Evolutionary conservation across 2,888 invertebrate species (phyloP).

Genomic region (Patella depressa): DNA sequence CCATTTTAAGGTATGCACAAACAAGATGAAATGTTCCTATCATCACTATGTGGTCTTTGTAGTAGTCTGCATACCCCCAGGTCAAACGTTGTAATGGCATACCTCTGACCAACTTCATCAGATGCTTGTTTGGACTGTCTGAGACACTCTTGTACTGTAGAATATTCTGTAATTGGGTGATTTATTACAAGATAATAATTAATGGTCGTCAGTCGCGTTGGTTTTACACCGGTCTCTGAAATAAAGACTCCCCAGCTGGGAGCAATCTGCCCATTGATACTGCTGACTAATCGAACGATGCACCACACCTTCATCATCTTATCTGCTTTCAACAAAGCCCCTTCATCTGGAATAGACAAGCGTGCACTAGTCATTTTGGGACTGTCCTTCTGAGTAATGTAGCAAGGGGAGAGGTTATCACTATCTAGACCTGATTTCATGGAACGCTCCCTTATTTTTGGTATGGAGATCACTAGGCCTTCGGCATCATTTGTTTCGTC

Average conservation of each 20-base stretch:
- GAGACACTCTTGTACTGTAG: slow-evolving; percentile 38
- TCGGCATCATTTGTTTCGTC: slow-evolving; percentile 10
- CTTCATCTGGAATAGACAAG: too few species aligned
- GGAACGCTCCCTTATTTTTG: slow-evolving; percentile 11
- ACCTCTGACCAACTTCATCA: slow-evolving; percentile 34
- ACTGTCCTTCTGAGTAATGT: slow-evolving; percentile 20
- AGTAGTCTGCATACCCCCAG: slow-evolving; percentile 38
- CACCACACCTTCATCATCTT: too few species aligned
- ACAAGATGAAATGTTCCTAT: slow-evolving; percentile 36
- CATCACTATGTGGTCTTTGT: slow-evolving; percentile 34
- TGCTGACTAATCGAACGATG: too few species aligned
- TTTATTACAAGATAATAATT: slow-evolving; percentile 44
- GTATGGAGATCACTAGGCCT: slow-evolving; percentile 11
- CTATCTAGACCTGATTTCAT: background rate
- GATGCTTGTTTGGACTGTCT: slow-evolving; percentile 29
- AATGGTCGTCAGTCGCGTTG: slow-evolving; percentile 36
- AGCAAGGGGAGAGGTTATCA: background rate
- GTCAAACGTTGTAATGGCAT: slow-evolving; percentile 44
- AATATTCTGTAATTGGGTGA: slow-evolving; percentile 41
- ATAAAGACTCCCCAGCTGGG: slow-evolving; percentile 40
- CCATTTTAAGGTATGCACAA: slow-evolving; percentile 5
- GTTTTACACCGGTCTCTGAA: slow-evolving; percentile 34
- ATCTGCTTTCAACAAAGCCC: too few species aligned
- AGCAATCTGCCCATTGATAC: background rate
- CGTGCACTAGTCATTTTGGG: slow-evolving; percentile 21